Evolutionary conservation across 2,888 invertebrate genomes (phyloP).

Genomic region (Euzetes globulus): DNA sequence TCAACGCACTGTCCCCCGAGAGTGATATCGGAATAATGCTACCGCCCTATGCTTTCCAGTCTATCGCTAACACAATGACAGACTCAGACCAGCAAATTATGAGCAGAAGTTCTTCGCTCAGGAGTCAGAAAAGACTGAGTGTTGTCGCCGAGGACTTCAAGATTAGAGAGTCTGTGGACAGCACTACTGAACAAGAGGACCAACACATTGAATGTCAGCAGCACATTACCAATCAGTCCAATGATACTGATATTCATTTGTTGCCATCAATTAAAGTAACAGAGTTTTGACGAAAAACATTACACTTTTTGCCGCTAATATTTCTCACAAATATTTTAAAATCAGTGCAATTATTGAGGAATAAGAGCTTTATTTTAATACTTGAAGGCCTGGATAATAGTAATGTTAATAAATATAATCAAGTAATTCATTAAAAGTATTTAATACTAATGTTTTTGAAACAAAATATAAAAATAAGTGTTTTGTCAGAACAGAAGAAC

Average conservation of each 20-base stretch:
- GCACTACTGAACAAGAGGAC: slow-evolving; percentile 22
- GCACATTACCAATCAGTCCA: background rate
- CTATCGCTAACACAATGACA: background rate
- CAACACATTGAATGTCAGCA: slow-evolving; percentile 1
- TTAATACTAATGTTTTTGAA: no score
- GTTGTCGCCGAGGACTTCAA: slow-evolving; percentile 36
- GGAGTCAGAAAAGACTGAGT: slow-evolving; percentile 37
- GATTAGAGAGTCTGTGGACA: slow-evolving; percentile 19
- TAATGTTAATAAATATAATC: no score
- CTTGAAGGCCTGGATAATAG: no score
- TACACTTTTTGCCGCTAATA: background rate
- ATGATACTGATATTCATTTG: slow-evolving; percentile 28
- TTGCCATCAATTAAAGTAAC: slow-evolving; percentile 40
- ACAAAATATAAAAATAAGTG: no score
- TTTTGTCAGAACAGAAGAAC: no score
- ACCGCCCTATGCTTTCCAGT: background rate
- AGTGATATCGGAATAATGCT: background rate
- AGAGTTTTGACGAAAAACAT: slow-evolving; percentile 40
- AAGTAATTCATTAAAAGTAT: no score
- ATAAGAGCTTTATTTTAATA: no score
- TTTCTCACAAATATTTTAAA: background rate
- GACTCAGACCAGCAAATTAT: background rate
- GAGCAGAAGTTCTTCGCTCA: slow-evolving; percentile 38
- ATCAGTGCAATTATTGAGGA: background rate
- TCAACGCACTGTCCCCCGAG: slow-evolving; percentile 13